Evolutionary conservation across 2,113 vertebrate species (phyloP).

Genomic region (Alectura lathami): DNA sequence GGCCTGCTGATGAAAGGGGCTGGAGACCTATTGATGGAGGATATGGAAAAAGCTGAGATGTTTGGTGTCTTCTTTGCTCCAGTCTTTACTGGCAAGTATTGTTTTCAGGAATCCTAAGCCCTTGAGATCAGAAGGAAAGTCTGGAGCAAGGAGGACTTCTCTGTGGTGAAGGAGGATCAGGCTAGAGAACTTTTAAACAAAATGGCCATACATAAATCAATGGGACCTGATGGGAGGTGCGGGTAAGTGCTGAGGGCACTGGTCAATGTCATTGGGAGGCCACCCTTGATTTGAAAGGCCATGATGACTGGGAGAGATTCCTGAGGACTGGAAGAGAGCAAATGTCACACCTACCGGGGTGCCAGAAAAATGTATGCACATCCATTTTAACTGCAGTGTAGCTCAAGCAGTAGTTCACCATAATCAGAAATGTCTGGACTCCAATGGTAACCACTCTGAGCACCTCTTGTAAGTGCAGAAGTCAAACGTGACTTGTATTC

Average conservation of each 20-base stretch:
- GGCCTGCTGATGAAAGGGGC: background rate
- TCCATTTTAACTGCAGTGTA: too few species aligned
- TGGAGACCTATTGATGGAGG: background rate
- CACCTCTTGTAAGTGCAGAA: too few species aligned
- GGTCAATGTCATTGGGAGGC: too few species aligned
- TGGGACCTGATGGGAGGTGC: background rate
- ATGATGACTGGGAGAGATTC: background rate
- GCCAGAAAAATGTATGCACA: too few species aligned
- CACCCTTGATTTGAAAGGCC: background rate
- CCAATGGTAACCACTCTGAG: too few species aligned
- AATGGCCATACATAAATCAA: background rate
- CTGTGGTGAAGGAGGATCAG: background rate
- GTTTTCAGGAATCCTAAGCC: background rate
- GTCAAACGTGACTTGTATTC: too few species aligned
- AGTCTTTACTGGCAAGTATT: background rate
- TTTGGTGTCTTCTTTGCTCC: too few species aligned
- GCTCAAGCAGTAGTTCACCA: too few species aligned
- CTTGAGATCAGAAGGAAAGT: background rate
- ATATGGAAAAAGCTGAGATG: rapidly evolving
- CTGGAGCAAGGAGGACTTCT: background rate
- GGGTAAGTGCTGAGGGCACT: background rate
- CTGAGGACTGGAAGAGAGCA: background rate
- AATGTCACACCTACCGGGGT: background rate
- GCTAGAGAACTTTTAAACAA: background rate
- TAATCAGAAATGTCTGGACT: too few species aligned